phyloP scores from a whole-genome alignment of 2,797 vertebrate species.

The Gymnothorax javanicus region DNA sequence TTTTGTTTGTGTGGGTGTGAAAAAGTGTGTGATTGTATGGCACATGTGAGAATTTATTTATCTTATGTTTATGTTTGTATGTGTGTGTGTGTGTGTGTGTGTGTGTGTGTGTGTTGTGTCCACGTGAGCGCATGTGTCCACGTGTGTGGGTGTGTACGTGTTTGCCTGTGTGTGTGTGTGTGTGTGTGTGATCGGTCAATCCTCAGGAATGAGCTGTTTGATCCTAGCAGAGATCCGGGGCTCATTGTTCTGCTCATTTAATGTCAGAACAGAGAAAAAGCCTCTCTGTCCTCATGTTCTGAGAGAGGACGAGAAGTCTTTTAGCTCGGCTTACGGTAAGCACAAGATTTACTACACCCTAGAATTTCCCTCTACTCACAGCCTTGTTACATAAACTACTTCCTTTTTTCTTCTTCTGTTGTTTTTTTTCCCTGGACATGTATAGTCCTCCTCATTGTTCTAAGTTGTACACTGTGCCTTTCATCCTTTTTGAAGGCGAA shows the following conservation, averaged over 20 bases:
- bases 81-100: no score
- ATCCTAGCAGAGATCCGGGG: not conserved
- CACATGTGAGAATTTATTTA: no score
- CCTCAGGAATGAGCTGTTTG: not conserved
- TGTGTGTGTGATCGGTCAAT: not conserved
- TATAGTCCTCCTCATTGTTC: not conserved
- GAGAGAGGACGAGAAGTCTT: not conserved
- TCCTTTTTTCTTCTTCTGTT: not conserved
- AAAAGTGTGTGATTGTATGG: no score
- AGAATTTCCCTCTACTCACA: slow-evolving; percentile 1
- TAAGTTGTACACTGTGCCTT: slow-evolving; percentile 30
- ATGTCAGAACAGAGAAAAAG: not conserved
- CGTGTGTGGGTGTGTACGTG: not conserved
- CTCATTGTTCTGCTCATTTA: slow-evolving; percentile 9
- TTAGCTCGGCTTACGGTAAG: not conserved
- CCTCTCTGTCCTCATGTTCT: not conserved
- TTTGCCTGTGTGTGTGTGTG: not conserved
- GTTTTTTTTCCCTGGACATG: not conserved
- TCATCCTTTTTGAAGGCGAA: slow-evolving; percentile 46
- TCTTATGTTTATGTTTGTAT: no score
- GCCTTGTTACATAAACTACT: slow-evolving; percentile 15
- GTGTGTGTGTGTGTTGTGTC: not conserved
- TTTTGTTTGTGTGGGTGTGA: not conserved
- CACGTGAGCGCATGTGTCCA: not conserved
- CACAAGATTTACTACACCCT: not conserved